Evolutionary conservation across 2,797 vertebrate genomes (phyloP).

Genomic region (Ctenosaura bakeri): DNA sequence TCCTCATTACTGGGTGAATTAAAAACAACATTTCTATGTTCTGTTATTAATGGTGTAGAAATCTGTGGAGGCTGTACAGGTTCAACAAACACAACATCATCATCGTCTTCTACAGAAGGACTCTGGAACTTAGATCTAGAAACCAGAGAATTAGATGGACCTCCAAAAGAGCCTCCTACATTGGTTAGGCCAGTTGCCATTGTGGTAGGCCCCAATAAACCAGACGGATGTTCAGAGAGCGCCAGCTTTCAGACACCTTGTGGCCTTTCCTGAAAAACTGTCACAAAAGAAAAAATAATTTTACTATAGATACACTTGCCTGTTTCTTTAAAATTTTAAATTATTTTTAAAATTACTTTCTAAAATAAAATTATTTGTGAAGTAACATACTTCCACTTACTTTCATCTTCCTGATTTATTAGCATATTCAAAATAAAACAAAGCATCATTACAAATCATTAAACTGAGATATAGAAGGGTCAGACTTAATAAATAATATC

Average conservation of each 20-base stretch:
- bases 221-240: slow-evolving; percentile 79
- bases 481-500: too few relatives aligned
- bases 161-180: slow-evolving; percentile 86
- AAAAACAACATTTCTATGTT: slow-evolving; percentile 77
- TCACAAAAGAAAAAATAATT: slow-evolving; percentile 57
- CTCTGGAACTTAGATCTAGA: slow-evolving; percentile 84
- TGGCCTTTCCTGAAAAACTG: slow-evolving; percentile 88
- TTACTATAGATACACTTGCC: slow-evolving; percentile 56
- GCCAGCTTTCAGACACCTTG: slow-evolving; percentile 85
- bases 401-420: slow-evolving; percentile 3
- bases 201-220: slow-evolving; percentile 82
- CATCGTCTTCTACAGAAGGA: slow-evolving; percentile 87
- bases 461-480: not conserved
- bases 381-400: slow-evolving; percentile 2
- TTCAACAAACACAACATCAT: slow-evolving; percentile 95
- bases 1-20: slow-evolving; percentile 82
- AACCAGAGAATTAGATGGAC: slow-evolving; percentile 81
- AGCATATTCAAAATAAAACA: not conserved
- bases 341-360: slow-evolving; percentile 1
- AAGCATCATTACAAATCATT: not conserved
- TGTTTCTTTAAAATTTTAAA: slow-evolving; percentile 18
- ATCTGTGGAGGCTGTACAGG: slow-evolving; percentile 84
- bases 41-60: slow-evolving; percentile 76
- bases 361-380: not conserved
- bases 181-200: slow-evolving; percentile 90